Evolutionary conservation across 1,140 invertebrate species (phyloP).

Genomic region (Phymorhynchus buccinoides): DNA sequence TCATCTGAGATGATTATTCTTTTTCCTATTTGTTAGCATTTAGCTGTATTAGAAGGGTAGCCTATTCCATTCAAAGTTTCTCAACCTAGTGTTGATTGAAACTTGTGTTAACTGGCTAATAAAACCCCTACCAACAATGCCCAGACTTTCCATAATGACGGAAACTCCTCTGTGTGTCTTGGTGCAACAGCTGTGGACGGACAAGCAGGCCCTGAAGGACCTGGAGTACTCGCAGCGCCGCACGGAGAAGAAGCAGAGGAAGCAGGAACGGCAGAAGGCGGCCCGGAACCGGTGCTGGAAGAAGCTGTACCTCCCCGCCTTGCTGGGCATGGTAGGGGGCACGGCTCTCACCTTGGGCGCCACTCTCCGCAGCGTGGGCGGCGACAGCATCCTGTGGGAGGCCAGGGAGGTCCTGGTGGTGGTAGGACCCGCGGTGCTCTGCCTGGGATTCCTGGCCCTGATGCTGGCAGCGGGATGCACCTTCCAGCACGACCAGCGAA

Average conservation of each 20-base stretch:
- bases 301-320: constrained; percentile 31
- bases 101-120: too few species aligned
- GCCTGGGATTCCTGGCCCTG: constrained; percentile 12
- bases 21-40: too few species aligned
- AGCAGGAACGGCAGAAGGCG: constrained; percentile 12
- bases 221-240: constrained; percentile 32
- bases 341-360: constrained; percentile 20
- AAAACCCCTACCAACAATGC: too few species aligned
- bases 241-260: constrained; percentile 21
- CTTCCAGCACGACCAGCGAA: constrained; percentile 20
- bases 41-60: too few species aligned
- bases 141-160: too few species aligned
- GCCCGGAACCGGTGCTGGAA: constrained; percentile 19
- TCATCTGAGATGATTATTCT: too few species aligned
- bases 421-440: constrained; percentile 18
- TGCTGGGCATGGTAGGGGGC: constrained; percentile 30
- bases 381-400: constrained; percentile 21
- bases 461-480: constrained; percentile 33
- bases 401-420: background rate
- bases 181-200: constrained; percentile 13
- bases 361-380: constrained; percentile 16
- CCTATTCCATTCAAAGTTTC: too few species aligned
- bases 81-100: too few species aligned
- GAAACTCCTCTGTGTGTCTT: background rate
- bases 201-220: constrained; percentile 20